Percentiles rank a stretch among this genome's conserved stretches.
phyloP scores from a whole-genome alignment of 2,113 vertebrate species.

The Copsychus sechellarum region DNA sequence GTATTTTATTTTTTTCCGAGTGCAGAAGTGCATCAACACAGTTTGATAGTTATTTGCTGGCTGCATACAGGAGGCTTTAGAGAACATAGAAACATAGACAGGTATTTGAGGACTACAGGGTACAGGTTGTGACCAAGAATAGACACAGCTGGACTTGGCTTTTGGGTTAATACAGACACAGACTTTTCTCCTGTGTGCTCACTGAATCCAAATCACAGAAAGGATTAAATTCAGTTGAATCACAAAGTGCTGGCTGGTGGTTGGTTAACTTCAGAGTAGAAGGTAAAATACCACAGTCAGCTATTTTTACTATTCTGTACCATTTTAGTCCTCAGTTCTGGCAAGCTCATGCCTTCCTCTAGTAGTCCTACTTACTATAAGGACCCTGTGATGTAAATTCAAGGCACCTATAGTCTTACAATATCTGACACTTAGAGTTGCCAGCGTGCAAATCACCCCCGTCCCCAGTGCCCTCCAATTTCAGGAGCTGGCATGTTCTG shows the following conservation, averaged over 20 bases:
- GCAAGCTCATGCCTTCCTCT: not conserved
- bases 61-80: not conserved
- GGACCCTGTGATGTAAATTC: not conserved
- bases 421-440: not conserved
- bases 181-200: not conserved
- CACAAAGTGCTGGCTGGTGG: not conserved
- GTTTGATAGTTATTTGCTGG: not conserved
- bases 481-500: not conserved
- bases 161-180: not conserved
- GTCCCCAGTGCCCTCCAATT: not conserved
- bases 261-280: not conserved
- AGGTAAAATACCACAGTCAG: not conserved
- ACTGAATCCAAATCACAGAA: not conserved
- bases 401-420: not conserved
- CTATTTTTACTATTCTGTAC: not conserved
- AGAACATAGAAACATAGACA: not conserved
- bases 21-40: not conserved
- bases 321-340: not conserved
- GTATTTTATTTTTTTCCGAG: not conserved
- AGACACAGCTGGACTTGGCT: not conserved
- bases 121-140: not conserved
- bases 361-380: not conserved
- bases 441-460: fast-evolving
- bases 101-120: not conserved
- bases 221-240: not conserved